phyloP scores from a whole-genome alignment of 1,140 invertebrate species.

The Penaeus indicus region DNA sequence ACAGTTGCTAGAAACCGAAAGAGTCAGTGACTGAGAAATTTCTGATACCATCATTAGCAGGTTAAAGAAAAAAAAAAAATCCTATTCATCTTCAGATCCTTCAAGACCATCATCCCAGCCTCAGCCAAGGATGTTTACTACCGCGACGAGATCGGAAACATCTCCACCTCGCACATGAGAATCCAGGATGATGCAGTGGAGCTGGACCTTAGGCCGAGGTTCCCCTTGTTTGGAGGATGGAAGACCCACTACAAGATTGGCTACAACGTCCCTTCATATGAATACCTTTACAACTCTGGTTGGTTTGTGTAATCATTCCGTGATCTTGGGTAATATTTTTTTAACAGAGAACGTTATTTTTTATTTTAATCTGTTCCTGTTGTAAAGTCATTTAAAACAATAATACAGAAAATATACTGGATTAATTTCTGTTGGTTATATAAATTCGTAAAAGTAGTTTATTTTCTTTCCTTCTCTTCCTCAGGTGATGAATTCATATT shows the following conservation, averaged over 20 bases:
- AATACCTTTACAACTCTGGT: slow-evolving; percentile 90
- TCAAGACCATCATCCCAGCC: slow-evolving; percentile 87
- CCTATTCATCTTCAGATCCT: slow-evolving; percentile 53
- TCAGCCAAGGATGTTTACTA: slow-evolving; percentile 93
- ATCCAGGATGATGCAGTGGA: slow-evolving; percentile 92
- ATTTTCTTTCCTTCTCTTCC: slow-evolving; percentile 42
- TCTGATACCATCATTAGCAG: too few relatives aligned
- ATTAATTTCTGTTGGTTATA: too few relatives aligned
- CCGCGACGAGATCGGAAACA: slow-evolving; percentile 98
- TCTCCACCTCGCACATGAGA: slow-evolving; percentile 95
- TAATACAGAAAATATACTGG: too few relatives aligned
- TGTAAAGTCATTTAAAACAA: too few relatives aligned
- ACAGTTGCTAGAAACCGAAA: too few relatives aligned
- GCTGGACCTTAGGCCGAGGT: slow-evolving; percentile 92
- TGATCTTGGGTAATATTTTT: too few relatives aligned
- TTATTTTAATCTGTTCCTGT: too few relatives aligned
- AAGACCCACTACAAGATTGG: slow-evolving; percentile 97
- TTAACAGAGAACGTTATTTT: too few relatives aligned
- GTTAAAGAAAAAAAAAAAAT: too few relatives aligned
- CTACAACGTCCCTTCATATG: slow-evolving; percentile 97
- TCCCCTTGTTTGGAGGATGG: slow-evolving; percentile 99
- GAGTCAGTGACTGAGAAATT: too few relatives aligned
- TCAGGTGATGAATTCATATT: slow-evolving; percentile 82
- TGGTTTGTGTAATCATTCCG: slow-evolving; percentile 69
- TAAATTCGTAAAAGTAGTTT: too few relatives aligned